These are phyloP conservation scores for Lithobates sylvaticus DNA, from an alignment of 2,797 vertebrate species.

Conservation along the genomic window DNA sequence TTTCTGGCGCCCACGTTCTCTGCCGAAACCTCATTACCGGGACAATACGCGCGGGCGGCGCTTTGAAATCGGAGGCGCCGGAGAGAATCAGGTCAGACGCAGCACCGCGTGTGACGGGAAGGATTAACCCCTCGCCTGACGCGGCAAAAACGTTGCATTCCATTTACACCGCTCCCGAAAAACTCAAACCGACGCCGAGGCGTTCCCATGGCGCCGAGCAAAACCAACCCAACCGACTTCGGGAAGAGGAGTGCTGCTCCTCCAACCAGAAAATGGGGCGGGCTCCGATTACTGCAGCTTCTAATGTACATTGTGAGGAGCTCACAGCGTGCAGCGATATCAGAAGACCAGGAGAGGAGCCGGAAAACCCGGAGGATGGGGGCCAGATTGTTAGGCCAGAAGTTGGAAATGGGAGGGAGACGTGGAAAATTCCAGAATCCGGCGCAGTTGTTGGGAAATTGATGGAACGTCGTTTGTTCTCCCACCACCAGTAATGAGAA, in stretches of 20 bases:
- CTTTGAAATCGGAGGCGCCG: not conserved
- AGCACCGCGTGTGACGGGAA: not conserved
- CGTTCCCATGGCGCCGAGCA: too few species aligned
- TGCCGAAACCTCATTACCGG: not conserved
- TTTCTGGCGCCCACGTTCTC: too few species aligned
- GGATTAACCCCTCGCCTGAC: not conserved
- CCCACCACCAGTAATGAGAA: not conserved
- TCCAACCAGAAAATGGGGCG: too few species aligned
- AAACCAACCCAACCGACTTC: too few species aligned
- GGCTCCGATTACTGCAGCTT: too few species aligned
- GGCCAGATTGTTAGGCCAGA: too few species aligned
- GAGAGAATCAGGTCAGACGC: constrained; percentile 6
- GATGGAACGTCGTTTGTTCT: not conserved
- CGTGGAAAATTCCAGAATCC: not conserved
- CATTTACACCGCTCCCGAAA: not conserved
- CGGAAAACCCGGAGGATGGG: too few species aligned
- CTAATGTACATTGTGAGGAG: too few species aligned
- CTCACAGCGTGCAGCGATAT: too few species aligned
- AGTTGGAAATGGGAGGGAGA: not conserved
- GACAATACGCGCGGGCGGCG: not conserved
- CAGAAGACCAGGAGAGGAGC: too few species aligned
- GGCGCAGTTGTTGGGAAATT: not conserved
- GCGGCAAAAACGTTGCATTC: not conserved
- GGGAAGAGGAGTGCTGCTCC: too few species aligned
- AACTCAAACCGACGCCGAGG: not conserved